phyloP scores from a whole-genome alignment of 2,113 vertebrate genomes.

The Istiophorus platypterus region DNA sequence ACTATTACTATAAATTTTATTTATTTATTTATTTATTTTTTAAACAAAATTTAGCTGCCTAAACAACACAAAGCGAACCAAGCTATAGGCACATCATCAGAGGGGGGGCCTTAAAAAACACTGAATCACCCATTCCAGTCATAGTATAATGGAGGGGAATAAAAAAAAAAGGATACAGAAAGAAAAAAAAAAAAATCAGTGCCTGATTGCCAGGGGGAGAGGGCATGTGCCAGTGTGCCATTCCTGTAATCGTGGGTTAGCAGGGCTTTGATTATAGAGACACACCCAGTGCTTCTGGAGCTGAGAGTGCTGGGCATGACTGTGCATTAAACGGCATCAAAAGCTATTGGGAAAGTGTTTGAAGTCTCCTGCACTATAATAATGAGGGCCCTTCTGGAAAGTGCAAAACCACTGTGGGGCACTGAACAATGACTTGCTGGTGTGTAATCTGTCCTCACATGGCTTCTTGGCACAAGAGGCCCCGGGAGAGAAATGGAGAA shows the following conservation, averaged over 20 bases:
- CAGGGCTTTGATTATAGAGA: slow-evolving; percentile 73
- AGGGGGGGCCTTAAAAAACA: slow-evolving; percentile 41
- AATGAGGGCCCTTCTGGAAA: slow-evolving; percentile 68
- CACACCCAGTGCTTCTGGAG: slow-evolving; percentile 73
- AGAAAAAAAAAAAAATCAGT: neutral
- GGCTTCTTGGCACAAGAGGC: slow-evolving; percentile 61
- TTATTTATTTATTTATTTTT: neutral
- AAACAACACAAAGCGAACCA: slow-evolving; percentile 11
- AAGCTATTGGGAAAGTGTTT: slow-evolving; percentile 64
- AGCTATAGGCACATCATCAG: slow-evolving; percentile 10
- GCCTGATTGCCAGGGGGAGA: slow-evolving; percentile 63
- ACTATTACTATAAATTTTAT: slow-evolving; percentile 5
- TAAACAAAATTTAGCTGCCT: slow-evolving; percentile 4
- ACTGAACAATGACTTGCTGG: slow-evolving; percentile 67
- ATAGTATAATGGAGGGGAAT: slow-evolving; percentile 43
- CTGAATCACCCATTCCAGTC: slow-evolving; percentile 65
- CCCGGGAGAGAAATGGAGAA: slow-evolving; percentile 47
- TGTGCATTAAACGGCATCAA: slow-evolving; percentile 73
- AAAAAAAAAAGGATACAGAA: slow-evolving; percentile 8
- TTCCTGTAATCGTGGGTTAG: slow-evolving; percentile 80
- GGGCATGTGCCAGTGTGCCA: slow-evolving; percentile 68
- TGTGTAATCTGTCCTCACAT: slow-evolving; percentile 71
- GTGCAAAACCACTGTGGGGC: slow-evolving; percentile 61
- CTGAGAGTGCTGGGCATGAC: slow-evolving; percentile 56
- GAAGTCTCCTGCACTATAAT: slow-evolving; percentile 69